Conservation (phyloP, 2,888 invertebrate species). For the Lithophane socia region DNA sequence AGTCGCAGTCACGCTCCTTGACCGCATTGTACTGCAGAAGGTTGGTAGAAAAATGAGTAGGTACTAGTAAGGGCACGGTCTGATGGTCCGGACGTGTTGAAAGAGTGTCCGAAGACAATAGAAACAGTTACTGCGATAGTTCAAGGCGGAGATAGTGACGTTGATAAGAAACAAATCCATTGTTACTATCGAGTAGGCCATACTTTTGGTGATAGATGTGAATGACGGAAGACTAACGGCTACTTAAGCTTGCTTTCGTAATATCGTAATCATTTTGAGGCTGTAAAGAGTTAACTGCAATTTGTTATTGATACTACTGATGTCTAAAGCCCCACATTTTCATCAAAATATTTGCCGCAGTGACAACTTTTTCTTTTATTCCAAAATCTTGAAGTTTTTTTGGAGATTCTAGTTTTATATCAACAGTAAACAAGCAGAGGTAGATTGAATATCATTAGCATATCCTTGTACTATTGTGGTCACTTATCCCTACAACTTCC, state of each 20-base stretch:
- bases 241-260: not conserved
- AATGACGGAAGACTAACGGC: not conserved
- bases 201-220: not conserved
- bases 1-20: constrained; percentile 39
- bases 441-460: constrained; percentile 23
- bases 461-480: constrained; percentile 4
- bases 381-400: not conserved
- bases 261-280: not conserved
- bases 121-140: constrained; percentile 5
- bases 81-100: constrained; percentile 31
- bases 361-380: not conserved
- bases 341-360: not conserved
- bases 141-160: constrained; percentile 11
- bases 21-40: constrained; percentile 44
- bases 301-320: not conserved
- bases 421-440: not conserved
- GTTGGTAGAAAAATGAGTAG: constrained; percentile 37
- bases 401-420: not conserved
- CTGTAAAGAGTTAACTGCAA: too few relatives aligned
- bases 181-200: not conserved
- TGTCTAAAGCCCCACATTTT: not conserved
- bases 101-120: constrained; percentile 23
- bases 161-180: constrained; percentile 2
- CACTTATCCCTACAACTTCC: constrained; percentile 7
- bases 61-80: constrained; percentile 30